Conservation (phyloP, 2,113 vertebrate species). For the Bubo blakistoni region DNA sequence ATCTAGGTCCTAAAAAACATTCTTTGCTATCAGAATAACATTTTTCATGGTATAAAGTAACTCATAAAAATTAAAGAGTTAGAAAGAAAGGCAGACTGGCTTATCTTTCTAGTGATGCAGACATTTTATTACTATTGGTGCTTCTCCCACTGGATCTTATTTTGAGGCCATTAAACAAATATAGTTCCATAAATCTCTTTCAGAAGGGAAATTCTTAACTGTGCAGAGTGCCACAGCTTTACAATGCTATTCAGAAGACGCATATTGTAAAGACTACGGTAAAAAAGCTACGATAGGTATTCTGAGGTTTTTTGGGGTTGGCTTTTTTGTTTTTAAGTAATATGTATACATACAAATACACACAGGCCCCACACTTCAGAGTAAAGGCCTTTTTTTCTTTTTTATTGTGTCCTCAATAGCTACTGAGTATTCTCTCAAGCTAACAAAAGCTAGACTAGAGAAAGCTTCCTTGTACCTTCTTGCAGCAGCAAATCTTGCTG, state of each 20-base stretch:
- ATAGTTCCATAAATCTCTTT: background rate
- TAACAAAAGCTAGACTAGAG: background rate
- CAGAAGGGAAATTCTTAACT: background rate
- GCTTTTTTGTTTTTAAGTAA: background rate
- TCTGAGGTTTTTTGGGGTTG: background rate
- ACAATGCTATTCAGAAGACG: background rate
- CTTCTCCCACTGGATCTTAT: conserved; percentile 5
- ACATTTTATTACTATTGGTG: background rate
- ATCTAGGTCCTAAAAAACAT: background rate
- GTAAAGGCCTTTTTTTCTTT: background rate
- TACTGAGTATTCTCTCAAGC: background rate
- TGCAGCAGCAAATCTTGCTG: background rate
- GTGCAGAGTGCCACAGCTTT: background rate
- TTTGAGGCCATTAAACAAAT: conserved; percentile 29
- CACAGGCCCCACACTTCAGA: background rate
- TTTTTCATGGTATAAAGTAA: conserved; percentile 15
- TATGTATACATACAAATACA: background rate
- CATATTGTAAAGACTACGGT: background rate
- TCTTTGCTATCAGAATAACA: background rate
- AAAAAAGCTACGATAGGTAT: background rate
- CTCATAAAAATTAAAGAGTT: conserved; percentile 30
- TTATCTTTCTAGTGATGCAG: conserved; percentile 11
- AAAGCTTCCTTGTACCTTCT: background rate
- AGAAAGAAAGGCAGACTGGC: background rate
- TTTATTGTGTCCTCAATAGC: background rate